phyloP scores from a whole-genome alignment of 2,888 invertebrate species.

The Uropetala carovei region DNA sequence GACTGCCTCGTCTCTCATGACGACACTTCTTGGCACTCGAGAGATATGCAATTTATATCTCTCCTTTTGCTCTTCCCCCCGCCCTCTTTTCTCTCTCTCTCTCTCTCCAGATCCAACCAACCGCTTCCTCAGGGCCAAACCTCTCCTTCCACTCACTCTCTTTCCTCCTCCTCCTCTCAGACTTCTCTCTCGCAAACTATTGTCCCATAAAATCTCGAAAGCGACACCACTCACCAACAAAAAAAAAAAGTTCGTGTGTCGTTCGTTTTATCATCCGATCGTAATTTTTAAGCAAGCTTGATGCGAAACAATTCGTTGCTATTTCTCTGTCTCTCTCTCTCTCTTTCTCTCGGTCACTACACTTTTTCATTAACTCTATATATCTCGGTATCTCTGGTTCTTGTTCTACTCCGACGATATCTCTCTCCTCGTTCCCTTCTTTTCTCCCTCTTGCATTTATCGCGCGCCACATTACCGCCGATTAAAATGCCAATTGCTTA shows the following conservation, averaged over 20 bases:
- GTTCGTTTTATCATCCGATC: background rate
- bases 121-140: constrained; percentile 12
- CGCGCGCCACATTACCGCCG: too few relatives aligned
- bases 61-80: background rate
- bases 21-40: constrained; percentile 15
- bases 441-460: too few relatives aligned
- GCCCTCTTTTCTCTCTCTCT: too few relatives aligned
- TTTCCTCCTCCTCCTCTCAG: background rate
- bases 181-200: background rate
- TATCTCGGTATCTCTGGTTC: too few relatives aligned
- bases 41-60: constrained; percentile 35
- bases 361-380: too few relatives aligned
- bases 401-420: too few relatives aligned
- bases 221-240: background rate
- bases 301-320: too few relatives aligned
- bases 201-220: constrained; percentile 16
- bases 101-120: background rate
- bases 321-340: too few relatives aligned
- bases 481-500: too few relatives aligned
- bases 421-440: too few relatives aligned
- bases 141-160: background rate
- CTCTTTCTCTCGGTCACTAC: too few relatives aligned
- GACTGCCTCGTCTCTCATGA: constrained; percentile 2
- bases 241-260: background rate
- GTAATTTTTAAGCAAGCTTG: background rate